Conservation (phyloP, 2,113 vertebrate species). For the Pholis gunnellus region DNA sequence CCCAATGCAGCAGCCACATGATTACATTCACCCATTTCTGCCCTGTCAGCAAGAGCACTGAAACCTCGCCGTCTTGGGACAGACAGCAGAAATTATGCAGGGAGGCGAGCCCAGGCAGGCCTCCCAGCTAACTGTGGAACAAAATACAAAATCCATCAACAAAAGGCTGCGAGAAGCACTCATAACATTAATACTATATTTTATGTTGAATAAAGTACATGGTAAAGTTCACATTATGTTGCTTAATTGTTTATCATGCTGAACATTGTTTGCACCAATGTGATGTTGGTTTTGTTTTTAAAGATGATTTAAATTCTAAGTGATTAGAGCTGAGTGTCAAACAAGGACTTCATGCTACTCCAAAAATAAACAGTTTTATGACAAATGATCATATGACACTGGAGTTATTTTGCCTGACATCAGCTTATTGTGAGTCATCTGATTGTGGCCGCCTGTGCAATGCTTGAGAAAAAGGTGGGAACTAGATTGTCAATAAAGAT, state of each 20-base stretch:
- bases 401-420: slow-evolving; percentile 10
- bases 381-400: slow-evolving; percentile 10
- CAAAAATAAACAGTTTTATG: slow-evolving; percentile 7
- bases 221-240: not conserved
- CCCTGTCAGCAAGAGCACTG: slow-evolving; percentile 80
- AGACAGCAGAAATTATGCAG: slow-evolving; percentile 72
- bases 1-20: slow-evolving; percentile 74
- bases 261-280: not conserved
- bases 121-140: slow-evolving; percentile 46
- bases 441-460: slow-evolving; percentile 17
- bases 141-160: slow-evolving; percentile 43
- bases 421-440: slow-evolving; percentile 2
- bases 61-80: slow-evolving; percentile 54
- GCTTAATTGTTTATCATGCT: slow-evolving; percentile 6
- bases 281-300: not conserved
- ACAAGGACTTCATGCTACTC: not conserved
- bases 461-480: slow-evolving; percentile 18
- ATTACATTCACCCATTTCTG: slow-evolving; percentile 82
- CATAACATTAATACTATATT: slow-evolving; percentile 32
- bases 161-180: slow-evolving; percentile 6
- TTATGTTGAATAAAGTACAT: slow-evolving; percentile 18
- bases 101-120: slow-evolving; percentile 37
- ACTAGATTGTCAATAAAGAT: slow-evolving; percentile 11
- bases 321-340: not conserved
- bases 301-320: not conserved